These are phyloP conservation scores for Morone saxatilis DNA, from an alignment of 2,113 vertebrate genomes.

Conservation along the genomic window DNA sequence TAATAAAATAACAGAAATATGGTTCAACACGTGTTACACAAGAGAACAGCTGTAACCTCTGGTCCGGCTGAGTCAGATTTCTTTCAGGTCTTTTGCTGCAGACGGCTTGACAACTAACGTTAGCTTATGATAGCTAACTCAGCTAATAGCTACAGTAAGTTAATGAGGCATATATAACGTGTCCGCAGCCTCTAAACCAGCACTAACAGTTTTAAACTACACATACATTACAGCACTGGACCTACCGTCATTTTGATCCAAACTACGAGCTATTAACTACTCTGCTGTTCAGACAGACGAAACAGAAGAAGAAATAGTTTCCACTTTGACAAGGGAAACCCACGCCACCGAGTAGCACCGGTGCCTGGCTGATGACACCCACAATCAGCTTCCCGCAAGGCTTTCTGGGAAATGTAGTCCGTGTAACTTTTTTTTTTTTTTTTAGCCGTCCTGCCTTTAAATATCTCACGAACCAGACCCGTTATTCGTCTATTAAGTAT, in stretches of 20 bases:
- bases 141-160: conserved; percentile 52
- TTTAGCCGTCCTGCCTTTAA: background rate
- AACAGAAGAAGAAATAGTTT: conserved; percentile 18
- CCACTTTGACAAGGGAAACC: conserved; percentile 61
- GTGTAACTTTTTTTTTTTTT: background rate
- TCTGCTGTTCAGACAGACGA: conserved; percentile 10
- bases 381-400: background rate
- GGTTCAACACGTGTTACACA: background rate
- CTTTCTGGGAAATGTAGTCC: conserved; percentile 75
- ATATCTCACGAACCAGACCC: background rate
- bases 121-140: conserved; percentile 60
- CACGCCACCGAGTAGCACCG: conserved; percentile 70
- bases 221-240: background rate
- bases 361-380: conserved; percentile 79
- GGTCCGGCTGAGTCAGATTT: background rate
- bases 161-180: background rate
- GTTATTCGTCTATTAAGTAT: background rate
- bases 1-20: background rate
- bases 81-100: conserved; percentile 12
- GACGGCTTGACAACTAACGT: conserved; percentile 15
- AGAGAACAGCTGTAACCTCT: background rate
- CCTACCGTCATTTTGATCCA: conserved; percentile 80
- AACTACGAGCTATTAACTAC: background rate
- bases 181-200: background rate
- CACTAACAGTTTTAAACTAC: accelerated